phyloP scores from a whole-genome alignment of 2,888 invertebrate species.

The Reticulitermes lucifugus region DNA sequence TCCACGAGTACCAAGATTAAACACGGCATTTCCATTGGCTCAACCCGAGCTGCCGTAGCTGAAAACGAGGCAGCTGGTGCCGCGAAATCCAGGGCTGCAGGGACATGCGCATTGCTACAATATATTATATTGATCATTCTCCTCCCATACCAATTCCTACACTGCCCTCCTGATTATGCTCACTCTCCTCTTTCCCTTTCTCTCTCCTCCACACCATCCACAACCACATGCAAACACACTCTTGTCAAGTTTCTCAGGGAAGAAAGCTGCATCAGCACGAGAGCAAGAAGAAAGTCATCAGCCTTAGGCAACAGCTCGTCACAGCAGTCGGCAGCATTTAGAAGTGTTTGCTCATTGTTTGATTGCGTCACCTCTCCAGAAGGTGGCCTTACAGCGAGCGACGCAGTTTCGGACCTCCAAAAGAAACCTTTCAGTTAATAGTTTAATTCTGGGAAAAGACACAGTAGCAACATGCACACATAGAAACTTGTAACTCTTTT shows the following conservation, averaged over 20 bases:
- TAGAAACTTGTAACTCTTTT: not conserved
- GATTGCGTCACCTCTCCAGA: not conserved
- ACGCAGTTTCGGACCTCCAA: not conserved
- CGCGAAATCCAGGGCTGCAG: slow-evolving; percentile 21
- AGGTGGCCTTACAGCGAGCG: not conserved
- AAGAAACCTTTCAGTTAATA: not conserved
- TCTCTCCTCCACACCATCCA: not conserved
- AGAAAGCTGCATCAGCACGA: not conserved
- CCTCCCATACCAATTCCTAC: slow-evolving; percentile 22
- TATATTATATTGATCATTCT: slow-evolving; percentile 46
- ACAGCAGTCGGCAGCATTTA: not conserved
- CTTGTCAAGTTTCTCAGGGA: slow-evolving; percentile 32
- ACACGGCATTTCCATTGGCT: not conserved
- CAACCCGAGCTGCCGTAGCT: not conserved
- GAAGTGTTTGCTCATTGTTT: not conserved
- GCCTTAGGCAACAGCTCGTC: not conserved
- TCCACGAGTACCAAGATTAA: not conserved
- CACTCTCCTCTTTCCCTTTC: not conserved
- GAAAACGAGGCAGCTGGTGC: slow-evolving; percentile 15
- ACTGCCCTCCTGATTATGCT: slow-evolving; percentile 32
- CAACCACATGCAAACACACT: slow-evolving; percentile 36
- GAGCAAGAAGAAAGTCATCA: not conserved
- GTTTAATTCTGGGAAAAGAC: not conserved
- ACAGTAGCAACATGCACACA: not conserved
- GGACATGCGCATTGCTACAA: slow-evolving; percentile 32